Conservation (phyloP, 2,888 invertebrate genomes). For the Ochropacha duplaris region DNA sequence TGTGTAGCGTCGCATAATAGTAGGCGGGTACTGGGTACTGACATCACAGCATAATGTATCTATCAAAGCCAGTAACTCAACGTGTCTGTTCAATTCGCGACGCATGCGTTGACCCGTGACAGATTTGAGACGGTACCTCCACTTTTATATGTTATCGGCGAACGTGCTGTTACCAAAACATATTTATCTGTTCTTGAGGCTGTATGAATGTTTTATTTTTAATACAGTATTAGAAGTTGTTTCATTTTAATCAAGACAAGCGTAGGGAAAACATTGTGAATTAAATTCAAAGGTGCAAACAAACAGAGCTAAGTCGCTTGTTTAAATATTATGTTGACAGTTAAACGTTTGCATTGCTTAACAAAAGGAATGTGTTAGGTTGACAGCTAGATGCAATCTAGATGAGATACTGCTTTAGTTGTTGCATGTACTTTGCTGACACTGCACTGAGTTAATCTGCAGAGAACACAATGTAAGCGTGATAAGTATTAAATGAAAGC, state of each 20-base stretch:
- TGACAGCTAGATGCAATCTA: background rate
- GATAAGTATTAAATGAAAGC: background rate
- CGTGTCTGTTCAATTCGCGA: background rate
- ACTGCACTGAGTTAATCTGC: background rate
- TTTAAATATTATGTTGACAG: background rate
- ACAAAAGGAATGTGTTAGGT: background rate
- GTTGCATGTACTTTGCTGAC: background rate
- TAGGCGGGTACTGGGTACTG: background rate
- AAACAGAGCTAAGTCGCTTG: too few species aligned
- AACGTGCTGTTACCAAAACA: too few species aligned
- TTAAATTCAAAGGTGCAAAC: too few species aligned
- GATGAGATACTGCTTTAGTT: background rate
- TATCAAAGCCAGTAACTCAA: background rate
- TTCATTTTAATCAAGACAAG: too few species aligned
- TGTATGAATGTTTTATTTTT: too few species aligned
- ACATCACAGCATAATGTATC: background rate
- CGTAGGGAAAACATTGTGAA: too few species aligned
- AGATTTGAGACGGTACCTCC: background rate
- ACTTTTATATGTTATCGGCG: background rate
- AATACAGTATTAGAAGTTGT: too few species aligned
- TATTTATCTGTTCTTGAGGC: too few species aligned
- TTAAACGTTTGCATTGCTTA: background rate
- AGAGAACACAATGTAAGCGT: background rate
- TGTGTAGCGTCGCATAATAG: slow-evolving; percentile 12
- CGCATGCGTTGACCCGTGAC: background rate